A percentile compares a stretch with the other conserved stretches of the same genome.
These are phyloP conservation scores for Tridacna gigas DNA, from an alignment of 2,888 invertebrate species.

Conservation along the genomic window DNA sequence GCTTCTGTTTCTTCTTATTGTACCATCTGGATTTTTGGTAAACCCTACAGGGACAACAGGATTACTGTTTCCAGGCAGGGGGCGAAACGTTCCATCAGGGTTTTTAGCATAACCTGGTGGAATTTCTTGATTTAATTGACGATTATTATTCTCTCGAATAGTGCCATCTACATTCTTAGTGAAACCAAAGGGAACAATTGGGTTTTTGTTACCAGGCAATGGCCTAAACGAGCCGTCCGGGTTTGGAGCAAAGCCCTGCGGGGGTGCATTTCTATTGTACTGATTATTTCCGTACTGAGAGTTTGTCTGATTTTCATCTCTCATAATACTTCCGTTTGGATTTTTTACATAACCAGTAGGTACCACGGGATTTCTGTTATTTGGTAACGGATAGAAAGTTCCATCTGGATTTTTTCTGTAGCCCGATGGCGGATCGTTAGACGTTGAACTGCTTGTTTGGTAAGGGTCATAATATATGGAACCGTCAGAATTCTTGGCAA, in stretches of 20 bases:
- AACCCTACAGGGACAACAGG: constrained; percentile 19
- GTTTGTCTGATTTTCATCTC: not conserved
- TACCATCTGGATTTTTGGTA: constrained; percentile 31
- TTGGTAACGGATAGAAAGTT: constrained; percentile 3
- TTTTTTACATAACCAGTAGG: constrained; percentile 15
- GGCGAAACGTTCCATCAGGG: constrained; percentile 26
- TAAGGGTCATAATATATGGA: constrained; percentile 3
- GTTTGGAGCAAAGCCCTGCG: constrained; percentile 15
- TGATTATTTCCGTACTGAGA: not conserved
- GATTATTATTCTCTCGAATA: not conserved
- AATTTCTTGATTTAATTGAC: not conserved
- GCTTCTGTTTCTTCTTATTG: constrained; percentile 13
- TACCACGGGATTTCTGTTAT: constrained; percentile 2
- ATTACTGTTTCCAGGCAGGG: constrained; percentile 26
- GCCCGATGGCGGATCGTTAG: constrained; percentile 2
- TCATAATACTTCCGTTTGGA: constrained; percentile 12
- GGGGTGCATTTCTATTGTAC: constrained; percentile 14
- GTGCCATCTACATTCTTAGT: constrained; percentile 20
- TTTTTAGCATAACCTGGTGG: constrained; percentile 33
- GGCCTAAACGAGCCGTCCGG: constrained; percentile 10
- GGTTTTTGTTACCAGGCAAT: constrained; percentile 25
- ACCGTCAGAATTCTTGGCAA: constrained; percentile 19
- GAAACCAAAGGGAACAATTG: constrained; percentile 7
- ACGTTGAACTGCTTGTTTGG: not conserved
- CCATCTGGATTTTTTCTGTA: constrained; percentile 19